phyloP scores from a whole-genome alignment of 1,140 invertebrate species.

The Micrasema longulum region DNA sequence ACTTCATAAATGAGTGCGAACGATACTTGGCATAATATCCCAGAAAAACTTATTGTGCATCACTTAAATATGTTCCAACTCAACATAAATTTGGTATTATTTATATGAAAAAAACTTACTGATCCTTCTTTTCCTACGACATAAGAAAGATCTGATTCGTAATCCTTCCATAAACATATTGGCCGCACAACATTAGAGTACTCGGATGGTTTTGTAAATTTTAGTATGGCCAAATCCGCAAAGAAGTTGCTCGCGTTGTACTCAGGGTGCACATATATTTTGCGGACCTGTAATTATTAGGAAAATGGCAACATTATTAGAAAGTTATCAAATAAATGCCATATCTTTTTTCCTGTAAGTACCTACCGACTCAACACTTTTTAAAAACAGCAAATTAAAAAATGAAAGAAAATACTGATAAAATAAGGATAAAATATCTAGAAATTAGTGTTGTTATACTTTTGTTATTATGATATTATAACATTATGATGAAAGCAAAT shows the following conservation, averaged over 20 bases:
- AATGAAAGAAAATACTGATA: not conserved
- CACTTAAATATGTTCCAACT: no score
- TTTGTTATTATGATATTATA: no score
- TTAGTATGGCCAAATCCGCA: constrained; percentile 70
- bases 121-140: constrained; percentile 66
- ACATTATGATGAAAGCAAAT: no score
- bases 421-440: no score
- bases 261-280: constrained; percentile 70
- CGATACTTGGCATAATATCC: no score
- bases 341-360: no score
- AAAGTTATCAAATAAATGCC: not conserved
- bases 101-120: constrained; percentile 55
- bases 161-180: constrained; percentile 71
- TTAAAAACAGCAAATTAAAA: no score
- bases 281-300: constrained; percentile 60
- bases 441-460: no score
- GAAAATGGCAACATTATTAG: not conserved
- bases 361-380: no score
- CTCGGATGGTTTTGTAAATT: constrained; percentile 63
- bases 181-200: constrained; percentile 69
- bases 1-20: no score
- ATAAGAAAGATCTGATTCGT: constrained; percentile 61
- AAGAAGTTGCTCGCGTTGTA: constrained; percentile 70
- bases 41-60: no score
- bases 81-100: no score